Evolutionary conservation across 2,888 invertebrate species (phyloP), one percentile per base, ranked within the genome.

Genomic region (Augochlorella aurata): DNA sequence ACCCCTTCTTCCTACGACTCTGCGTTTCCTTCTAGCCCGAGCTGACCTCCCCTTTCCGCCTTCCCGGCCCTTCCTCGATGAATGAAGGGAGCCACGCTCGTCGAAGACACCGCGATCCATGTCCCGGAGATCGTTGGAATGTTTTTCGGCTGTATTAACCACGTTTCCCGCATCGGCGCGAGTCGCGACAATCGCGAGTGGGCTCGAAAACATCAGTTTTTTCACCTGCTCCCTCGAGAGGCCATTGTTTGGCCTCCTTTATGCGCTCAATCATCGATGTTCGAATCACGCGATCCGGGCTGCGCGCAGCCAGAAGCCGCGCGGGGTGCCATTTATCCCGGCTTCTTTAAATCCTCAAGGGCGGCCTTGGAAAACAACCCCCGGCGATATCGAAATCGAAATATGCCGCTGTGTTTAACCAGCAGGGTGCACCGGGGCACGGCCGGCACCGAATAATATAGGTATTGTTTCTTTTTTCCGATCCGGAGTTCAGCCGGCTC

Each of bases 331-430:
- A 75, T 78, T 84, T 81, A 84, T 83, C 75, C 77, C 49, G 75
- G 77, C 71, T 84, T 84, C 84, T 84, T 82, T 74, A 82, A 80
- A 84, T 82, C 72, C 77, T 73, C 77, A 79, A 85, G 77, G 85
- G 85, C 67, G 58, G 75, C 75, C 58, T 68, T 54, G 69, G 75
- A 79, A 82, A 85, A 82, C 75, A 82, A 44, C 85, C 85, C 63
- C 77, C 65, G 81, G 84, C 73, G 72, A 77, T 45, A 52, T 44
- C 75, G 78, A 74, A 77, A 79, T 83, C 69, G 77, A 79, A 83
- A 74, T 79, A 83, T 74, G 67, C 65, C 58, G 71, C 54, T 21
- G 54, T 75, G 73, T 84, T 79, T 84, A 82, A 73, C 71, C 76
- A 69, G 72, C 65, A 45, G 81, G 77, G 69, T 63, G 72, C 72